Evolutionary conservation across 2,888 invertebrate genomes (phyloP).

Genomic region (Pyrrhosoma nymphula): DNA sequence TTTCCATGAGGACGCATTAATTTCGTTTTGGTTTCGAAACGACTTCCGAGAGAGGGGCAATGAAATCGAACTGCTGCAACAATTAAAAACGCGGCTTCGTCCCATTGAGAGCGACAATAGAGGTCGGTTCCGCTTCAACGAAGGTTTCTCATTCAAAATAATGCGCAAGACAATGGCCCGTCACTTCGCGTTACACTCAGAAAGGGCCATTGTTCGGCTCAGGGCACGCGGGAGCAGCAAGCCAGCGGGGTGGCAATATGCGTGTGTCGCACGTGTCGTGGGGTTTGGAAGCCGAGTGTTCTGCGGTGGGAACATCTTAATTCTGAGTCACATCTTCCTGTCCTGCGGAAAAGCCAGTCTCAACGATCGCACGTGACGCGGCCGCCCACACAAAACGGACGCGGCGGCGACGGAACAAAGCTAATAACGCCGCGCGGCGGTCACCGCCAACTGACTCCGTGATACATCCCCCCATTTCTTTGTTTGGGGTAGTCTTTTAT

Average conservation of each 20-base stretch:
- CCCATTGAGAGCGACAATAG: neutral
- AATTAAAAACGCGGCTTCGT: conserved; percentile 1
- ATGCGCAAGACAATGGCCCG: neutral
- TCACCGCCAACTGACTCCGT: neutral
- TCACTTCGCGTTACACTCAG: neutral
- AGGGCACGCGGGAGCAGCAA: neutral
- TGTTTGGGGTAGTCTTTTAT: neutral
- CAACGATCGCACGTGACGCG: neutral
- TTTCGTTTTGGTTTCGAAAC: neutral
- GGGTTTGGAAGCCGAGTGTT: neutral
- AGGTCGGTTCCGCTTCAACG: conserved; percentile 18
- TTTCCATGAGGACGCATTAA: neutral
- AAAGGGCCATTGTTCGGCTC: neutral
- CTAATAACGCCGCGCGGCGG: neutral
- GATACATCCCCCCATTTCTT: neutral
- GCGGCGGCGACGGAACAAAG: neutral
- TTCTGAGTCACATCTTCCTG: neutral
- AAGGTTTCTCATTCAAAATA: conserved; percentile 22
- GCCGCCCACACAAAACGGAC: neutral
- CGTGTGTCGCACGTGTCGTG: neutral
- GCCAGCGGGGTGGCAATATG: neutral
- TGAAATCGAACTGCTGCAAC: neutral
- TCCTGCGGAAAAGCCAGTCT: neutral
- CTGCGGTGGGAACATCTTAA: conserved; percentile 26
- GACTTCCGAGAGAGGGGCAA: neutral